These are phyloP conservation scores for Zaprionus lineosus DNA, from an alignment of 2,888 invertebrate genomes.

Conservation along the genomic window DNA sequence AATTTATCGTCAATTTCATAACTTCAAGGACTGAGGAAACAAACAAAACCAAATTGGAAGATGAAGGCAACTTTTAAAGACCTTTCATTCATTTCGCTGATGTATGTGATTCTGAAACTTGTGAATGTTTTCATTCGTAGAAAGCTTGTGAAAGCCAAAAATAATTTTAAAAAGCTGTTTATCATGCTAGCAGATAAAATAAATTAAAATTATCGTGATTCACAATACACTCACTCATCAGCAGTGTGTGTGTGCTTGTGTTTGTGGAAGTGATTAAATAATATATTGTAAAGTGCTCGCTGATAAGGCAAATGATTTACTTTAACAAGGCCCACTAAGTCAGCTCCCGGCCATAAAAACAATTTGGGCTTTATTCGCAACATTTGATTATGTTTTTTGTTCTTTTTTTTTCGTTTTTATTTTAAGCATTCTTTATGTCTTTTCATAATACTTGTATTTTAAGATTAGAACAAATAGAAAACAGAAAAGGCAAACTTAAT, in stretches of 20 bases:
- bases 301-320: conserved; percentile 33
- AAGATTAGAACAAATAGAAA: conserved; percentile 49
- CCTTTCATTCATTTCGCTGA: no score
- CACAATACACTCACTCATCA: conserved; percentile 5
- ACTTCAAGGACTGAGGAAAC: no score
- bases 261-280: no score
- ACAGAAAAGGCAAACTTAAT: conserved; percentile 22
- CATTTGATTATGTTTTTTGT: conserved; percentile 51
- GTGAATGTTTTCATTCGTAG: no score
- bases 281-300: conserved; percentile 23
- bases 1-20: no score
- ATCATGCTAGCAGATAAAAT: conserved; percentile 31
- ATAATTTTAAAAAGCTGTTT: no score
- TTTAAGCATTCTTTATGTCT: conserved; percentile 50
- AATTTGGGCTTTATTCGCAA: conserved; percentile 33
- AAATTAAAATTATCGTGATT: conserved; percentile 8
- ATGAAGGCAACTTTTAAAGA: no score
- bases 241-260: neutral
- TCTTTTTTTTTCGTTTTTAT: conserved; percentile 40
- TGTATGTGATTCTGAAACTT: no score
- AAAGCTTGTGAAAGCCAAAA: no score
- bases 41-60: no score
- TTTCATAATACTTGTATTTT: conserved; percentile 66
- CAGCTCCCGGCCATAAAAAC: conserved; percentile 30
- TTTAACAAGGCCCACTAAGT: conserved; percentile 17